Base-by-base conservation (phyloP, 2,797 vertebrate genomes). In the Protonibea diacanthus region DNA sequence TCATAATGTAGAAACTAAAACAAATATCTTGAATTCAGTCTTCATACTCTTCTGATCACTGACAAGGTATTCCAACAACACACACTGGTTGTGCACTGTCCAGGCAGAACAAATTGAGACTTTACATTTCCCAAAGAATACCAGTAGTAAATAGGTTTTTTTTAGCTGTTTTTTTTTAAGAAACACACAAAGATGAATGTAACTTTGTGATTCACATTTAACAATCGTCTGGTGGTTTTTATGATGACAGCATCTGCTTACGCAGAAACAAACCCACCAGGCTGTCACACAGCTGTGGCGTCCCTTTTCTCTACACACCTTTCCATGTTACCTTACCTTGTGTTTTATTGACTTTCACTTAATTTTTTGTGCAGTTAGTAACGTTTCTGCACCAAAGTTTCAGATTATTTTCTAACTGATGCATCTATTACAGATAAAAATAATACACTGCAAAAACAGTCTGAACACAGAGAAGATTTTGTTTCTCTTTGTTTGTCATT, bases 311-410 rank as follows among this genome's bases (percentile, higher is more conserved):
- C 64, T 49, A 15, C 18, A 62, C 38, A 76, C 6, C 40, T 62
- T 12, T 27, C 40, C 42, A 45, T 5, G 27, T 27, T 27, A 27
- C 27, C 27, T 27, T 27, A 27, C 27, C 27, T 27, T 5, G 60
- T 73, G 79, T 79, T 77, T 86, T 68, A 40, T 57, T 86, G 81
- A 86, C 73, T 70, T 78, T 87, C 55, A 72, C 62, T 64, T 21
- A 25, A 55, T 76, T 42, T 86, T 75, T 56, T 65, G 44, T 52
- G 18, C 12, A n/a, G n/a, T n/a, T n/a, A 51, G 38, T 78, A 71
- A 66, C 25, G 11, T 18, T 21, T 52, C 14, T 62, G 25, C 14
- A 52, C 53, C 40, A 63, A 17, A 42, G 20, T 29, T 58, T 57
- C 7, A 75, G 55, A 49, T 17, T 1, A 20, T 51, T 81, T 49